Conservation (phyloP, 2,113 vertebrate genomes). For the Dascyllus trimaculatus region DNA sequence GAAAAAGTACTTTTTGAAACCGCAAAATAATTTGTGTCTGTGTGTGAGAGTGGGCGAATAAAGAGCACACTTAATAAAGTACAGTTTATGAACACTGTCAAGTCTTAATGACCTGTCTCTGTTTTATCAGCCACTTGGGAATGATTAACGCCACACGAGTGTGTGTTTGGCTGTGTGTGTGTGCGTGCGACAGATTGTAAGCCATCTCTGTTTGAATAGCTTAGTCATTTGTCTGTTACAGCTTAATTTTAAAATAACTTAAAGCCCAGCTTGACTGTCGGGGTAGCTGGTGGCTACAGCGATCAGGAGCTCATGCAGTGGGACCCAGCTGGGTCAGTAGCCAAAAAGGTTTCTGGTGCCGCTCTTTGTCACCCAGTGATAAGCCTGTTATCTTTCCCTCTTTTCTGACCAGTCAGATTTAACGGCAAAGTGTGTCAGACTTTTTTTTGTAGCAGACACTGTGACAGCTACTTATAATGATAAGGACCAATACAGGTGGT, state of each 20-base stretch:
- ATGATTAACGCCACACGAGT: constrained; percentile 61
- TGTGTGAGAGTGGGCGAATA: constrained; percentile 10
- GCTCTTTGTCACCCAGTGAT: neutral
- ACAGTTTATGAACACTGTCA: constrained; percentile 57
- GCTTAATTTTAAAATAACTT: constrained; percentile 52
- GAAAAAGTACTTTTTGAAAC: constrained; percentile 23
- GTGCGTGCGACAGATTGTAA: constrained; percentile 48
- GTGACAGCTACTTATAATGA: constrained; percentile 19
- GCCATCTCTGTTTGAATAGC: constrained; percentile 34
- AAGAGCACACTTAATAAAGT: constrained; percentile 58
- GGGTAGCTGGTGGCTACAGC: neutral
- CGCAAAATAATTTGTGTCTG: constrained; percentile 1
- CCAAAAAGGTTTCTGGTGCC: constrained; percentile 7
- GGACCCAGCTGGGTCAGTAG: neutral
- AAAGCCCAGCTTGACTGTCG: constrained; percentile 9
- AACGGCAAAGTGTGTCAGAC: neutral
- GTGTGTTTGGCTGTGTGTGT: constrained; percentile 37
- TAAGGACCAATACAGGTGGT: constrained; percentile 16
- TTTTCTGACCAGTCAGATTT: constrained; percentile 17
- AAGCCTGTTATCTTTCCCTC: constrained; percentile 16
- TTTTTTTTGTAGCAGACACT: constrained; percentile 7
- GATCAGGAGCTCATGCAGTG: neutral
- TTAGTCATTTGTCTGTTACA: constrained; percentile 38
- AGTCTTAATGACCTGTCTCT: constrained; percentile 63
- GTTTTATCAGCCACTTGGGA: constrained; percentile 57